phyloP scores from a whole-genome alignment of 2,797 vertebrate species.

The Etheostoma perlongum region DNA sequence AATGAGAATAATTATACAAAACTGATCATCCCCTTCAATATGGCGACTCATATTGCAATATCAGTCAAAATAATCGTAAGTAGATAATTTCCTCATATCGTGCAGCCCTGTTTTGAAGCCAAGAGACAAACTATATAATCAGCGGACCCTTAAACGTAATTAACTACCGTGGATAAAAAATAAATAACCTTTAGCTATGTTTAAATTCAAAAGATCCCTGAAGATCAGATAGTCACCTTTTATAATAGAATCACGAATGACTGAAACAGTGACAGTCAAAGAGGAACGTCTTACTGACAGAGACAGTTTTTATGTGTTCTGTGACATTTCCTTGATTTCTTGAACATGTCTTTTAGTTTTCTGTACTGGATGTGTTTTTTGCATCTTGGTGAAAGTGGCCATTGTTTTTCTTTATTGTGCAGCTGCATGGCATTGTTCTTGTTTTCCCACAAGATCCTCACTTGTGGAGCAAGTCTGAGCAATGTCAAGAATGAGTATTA shows the following conservation, averaged over 20 bases:
- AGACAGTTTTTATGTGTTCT: background rate
- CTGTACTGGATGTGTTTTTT: slow-evolving; percentile 34
- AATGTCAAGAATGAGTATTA: slow-evolving; percentile 12
- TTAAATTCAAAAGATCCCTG: background rate
- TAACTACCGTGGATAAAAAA: background rate
- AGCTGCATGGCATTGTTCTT: slow-evolving; percentile 32
- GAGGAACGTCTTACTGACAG: background rate
- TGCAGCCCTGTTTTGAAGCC: background rate
- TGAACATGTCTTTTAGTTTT: background rate
- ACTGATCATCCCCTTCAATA: no score
- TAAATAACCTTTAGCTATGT: background rate
- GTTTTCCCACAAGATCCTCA: background rate
- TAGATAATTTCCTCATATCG: no score
- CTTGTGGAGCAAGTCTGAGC: slow-evolving; percentile 6
- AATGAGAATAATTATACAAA: no score
- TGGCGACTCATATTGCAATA: no score
- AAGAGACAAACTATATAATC: background rate
- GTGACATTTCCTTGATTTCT: slow-evolving; percentile 8
- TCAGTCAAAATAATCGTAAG: no score
- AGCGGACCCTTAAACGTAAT: background rate
- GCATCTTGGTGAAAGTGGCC: slow-evolving; percentile 41
- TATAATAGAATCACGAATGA: background rate
- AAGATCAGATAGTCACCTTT: no score
- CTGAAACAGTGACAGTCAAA: background rate
- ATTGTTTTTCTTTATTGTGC: slow-evolving; percentile 44